Percentiles rank a stretch among this genome's conserved stretches.
These are phyloP conservation scores for Emydoidea blandingii DNA, from an alignment of 2,797 vertebrate genomes.

Conservation along the genomic window DNA sequence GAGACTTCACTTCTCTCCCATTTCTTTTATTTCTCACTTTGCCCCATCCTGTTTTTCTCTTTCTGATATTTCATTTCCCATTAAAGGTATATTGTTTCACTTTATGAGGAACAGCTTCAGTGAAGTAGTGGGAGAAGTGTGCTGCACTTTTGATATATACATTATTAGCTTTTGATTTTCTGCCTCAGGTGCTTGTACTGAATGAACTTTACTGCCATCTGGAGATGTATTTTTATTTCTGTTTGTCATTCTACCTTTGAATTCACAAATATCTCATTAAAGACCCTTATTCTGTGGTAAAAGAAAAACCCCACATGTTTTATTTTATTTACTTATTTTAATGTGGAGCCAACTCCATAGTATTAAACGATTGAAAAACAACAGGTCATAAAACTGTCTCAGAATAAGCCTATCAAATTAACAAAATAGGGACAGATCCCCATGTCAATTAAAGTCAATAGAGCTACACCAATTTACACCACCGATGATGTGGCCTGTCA, in stretches of 20 bases:
- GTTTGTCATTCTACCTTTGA: slow-evolving; percentile 42
- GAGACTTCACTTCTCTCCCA: neutral
- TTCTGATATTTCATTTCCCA: neutral
- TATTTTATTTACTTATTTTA: slow-evolving; percentile 32
- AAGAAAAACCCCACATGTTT: neutral
- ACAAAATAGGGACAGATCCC: neutral
- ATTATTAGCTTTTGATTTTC: slow-evolving; percentile 49
- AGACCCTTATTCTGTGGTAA: neutral
- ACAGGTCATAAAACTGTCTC: slow-evolving; percentile 28
- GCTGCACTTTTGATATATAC: slow-evolving; percentile 8
- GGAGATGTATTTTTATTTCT: slow-evolving; percentile 61
- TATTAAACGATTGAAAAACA: slow-evolving; percentile 1
- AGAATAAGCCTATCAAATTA: neutral
- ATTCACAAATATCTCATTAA: slow-evolving; percentile 27
- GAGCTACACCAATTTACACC: neutral
- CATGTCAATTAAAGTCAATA: neutral
- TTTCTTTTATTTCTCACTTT: neutral
- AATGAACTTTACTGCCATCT: slow-evolving; percentile 71
- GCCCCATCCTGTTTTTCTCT: neutral
- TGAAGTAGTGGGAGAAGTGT: neutral
- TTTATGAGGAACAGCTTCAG: neutral
- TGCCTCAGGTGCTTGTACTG: slow-evolving; percentile 33
- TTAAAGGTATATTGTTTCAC: neutral
- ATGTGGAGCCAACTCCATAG: neutral
- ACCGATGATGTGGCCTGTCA: neutral